Evolutionary conservation across 2,888 invertebrate species (phyloP), one percentile per base, ranked within the genome.

Genomic region (Aromia moschata): DNA sequence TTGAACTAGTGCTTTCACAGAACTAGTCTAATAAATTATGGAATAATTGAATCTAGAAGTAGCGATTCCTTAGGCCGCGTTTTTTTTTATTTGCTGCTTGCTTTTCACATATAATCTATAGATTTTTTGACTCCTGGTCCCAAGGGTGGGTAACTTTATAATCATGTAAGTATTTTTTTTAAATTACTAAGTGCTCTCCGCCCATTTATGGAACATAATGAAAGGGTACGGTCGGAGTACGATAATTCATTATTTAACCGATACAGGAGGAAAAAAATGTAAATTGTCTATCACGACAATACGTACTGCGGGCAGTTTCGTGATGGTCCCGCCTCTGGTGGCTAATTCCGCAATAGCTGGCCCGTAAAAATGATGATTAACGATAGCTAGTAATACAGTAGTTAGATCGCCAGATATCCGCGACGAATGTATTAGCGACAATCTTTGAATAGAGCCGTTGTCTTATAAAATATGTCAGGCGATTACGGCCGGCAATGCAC

Each of bases 371-470:
- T 58, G 49, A 58, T 58, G 56, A 58, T 71, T 73, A 74, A 75
- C 74, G 73, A 75, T 71, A 67, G 66, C 58, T 60, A 64, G 72
- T 72, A 75, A 70, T 71, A 72, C 74, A 71, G 74, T 74, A 74
- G 74, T 74, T 72, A 73, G 75, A 76, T 77, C 70, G 64, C 56
- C 58, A 71, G 75, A 75, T 75, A 71, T 69, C 68, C 59, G 31
- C 61, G 65, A 70, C 64, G 72, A 72, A 76, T 74, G 73, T 74
- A 75, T 77, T 76, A 75, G 72, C 71, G 73, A 75, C 75, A 74
- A 72, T 74, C 68, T 70, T 70, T 74, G 75, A 76, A 77, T 77
- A 77, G 74, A 77, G 74, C 73, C 70, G 75, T 76, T 75, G 71
- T 70, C 68, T 71, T 70, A 67, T 71, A 69, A 67, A 65, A 70